Evolutionary conservation across 2,113 vertebrate genomes (phyloP).

Genomic region (Leucoraja erinaceus): DNA sequence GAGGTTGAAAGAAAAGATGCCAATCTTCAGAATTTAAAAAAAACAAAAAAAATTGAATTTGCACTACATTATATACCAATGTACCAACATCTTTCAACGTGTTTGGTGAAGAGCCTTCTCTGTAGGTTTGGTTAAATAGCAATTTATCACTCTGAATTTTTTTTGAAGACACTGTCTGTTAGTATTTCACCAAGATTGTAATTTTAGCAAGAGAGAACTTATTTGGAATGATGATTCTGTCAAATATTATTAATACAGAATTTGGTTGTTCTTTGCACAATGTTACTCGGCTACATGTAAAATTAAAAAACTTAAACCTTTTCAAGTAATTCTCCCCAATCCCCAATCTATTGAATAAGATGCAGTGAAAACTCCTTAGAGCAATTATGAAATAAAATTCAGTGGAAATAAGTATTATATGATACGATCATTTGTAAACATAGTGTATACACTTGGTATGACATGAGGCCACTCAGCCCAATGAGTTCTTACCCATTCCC

Average conservation of each 20-base stretch:
- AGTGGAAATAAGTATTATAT: background rate
- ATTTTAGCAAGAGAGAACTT: background rate
- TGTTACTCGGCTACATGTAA: background rate
- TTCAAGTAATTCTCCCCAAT: background rate
- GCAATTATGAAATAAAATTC: background rate
- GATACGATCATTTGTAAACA: background rate
- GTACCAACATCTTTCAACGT: background rate
- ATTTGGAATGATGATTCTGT: background rate
- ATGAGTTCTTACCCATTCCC: no score
- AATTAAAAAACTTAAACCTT: background rate
- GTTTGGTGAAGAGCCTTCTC: background rate
- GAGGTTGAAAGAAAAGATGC: no score
- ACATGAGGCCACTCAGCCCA: no score
- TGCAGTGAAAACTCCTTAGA: background rate
- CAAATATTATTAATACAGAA: background rate
- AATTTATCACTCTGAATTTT: background rate
- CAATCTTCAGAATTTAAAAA: no score
- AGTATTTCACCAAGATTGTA: background rate
- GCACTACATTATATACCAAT: background rate
- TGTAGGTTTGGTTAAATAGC: background rate
- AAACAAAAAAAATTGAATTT: no score
- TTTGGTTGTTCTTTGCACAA: background rate
- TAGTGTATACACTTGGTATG: background rate
- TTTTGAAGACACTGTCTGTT: background rate
- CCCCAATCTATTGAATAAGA: background rate